Evolutionary conservation across 2,113 vertebrate species (phyloP), one percentile per base, ranked within the genome.

Genomic region (Labeo rohita): DNA sequence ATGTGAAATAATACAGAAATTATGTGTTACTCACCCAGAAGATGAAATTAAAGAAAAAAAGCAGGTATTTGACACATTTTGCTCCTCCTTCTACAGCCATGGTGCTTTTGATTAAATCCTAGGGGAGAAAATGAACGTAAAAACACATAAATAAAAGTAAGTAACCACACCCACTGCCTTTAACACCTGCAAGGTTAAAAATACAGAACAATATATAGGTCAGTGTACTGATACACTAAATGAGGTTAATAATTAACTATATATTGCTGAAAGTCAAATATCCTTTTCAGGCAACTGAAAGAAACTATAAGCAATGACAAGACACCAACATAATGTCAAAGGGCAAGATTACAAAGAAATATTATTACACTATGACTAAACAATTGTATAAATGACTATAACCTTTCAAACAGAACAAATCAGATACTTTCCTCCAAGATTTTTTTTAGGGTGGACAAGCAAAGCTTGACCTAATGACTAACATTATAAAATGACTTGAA

Each of bases 81-180:
- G 96, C 95, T 88, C 95, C 95, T 79, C 96, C 96, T 90, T 95
- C 95, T 10, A 97, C 93, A 80, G 89, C 94, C 97, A 97, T 97
- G 91, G 21, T 89, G 90, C 34, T 72, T 54, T 28, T 49, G 88
- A 89, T 70, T 1, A 36, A 34, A 83, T 89, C 87, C 92, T 94
- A 72, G 28, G 72, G 87, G 73, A 15, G 28, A 49, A 78, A 78
- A 49, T 47, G 4, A 50, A 39, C n/a, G 18, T 9, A 82, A 45
- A 76, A 85, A 1, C n/a, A 84, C 0, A 28, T 56, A 6, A 85
- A 68, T 0, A 1, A 82, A 82, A 66, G 45, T 21, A 36, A 23
- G 75, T 5, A 0, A 50, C 39, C 83, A 79, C 45, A 56, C 59
- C 16, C 4, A 70, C 18, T 4, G 6, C 12, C 36, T 36, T 34